Percentiles rank a stretch among this genome's conserved stretches.
Evolutionary conservation across 2,113 vertebrate species (phyloP).

Genomic region (Arizona elegans): DNA sequence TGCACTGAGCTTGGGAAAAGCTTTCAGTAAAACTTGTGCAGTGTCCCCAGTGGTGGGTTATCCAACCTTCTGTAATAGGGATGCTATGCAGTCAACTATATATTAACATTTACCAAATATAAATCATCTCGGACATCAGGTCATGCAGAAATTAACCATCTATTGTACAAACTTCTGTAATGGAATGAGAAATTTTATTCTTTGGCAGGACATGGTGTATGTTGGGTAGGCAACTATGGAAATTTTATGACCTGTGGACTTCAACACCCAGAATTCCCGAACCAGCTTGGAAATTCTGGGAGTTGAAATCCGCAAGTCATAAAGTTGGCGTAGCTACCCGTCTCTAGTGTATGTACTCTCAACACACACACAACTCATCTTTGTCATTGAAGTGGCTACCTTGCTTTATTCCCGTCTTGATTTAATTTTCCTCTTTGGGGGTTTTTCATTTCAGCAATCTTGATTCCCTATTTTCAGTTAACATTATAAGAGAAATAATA

Average conservation of each 20-base stretch:
- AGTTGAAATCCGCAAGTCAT: neutral
- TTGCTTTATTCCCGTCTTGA: neutral
- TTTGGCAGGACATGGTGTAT: neutral
- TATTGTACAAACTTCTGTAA: neutral
- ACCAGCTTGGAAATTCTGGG: neutral
- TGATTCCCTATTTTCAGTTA: neutral
- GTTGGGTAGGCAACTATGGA: neutral
- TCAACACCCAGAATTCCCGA: neutral
- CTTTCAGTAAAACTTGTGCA: neutral
- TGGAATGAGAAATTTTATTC: constrained; percentile 11
- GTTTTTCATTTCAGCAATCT: constrained; percentile 20
- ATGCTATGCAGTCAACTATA: neutral
- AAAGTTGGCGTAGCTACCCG: neutral
- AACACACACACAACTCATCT: neutral
- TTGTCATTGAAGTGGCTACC: neutral
- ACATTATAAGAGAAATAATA: constrained; percentile 18
- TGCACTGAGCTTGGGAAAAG: neutral
- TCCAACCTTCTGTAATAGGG: neutral
- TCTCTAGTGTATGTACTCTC: neutral
- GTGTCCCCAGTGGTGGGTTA: too few relatives aligned
- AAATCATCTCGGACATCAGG: neutral
- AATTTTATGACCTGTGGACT: neutral
- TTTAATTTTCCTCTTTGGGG: constrained; percentile 30
- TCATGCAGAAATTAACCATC: neutral
- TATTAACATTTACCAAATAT: neutral